Conservation (phyloP, 2,113 vertebrate species). For the Gyps fulvus region DNA sequence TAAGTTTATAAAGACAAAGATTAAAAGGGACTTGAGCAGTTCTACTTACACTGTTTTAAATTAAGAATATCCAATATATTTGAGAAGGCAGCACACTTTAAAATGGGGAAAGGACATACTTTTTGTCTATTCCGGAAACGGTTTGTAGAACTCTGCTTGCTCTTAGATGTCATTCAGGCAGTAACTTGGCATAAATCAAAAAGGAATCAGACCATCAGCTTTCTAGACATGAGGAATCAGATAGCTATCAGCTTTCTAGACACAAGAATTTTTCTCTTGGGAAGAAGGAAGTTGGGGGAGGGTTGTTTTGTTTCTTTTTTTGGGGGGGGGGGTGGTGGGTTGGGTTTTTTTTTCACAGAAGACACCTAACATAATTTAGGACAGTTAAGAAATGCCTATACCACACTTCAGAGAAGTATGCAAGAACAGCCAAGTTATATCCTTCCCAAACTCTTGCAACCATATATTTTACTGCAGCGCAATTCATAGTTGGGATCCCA, state of each 20-base stretch:
- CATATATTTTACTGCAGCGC: background rate
- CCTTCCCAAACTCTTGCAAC: background rate
- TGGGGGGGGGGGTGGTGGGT: too few relatives aligned
- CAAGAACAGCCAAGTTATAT: background rate
- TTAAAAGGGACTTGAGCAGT: background rate
- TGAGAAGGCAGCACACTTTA: background rate
- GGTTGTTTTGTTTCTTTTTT: background rate
- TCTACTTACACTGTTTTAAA: background rate
- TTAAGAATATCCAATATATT: background rate
- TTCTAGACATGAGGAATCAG: background rate
- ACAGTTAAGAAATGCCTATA: background rate
- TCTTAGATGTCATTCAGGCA: background rate
- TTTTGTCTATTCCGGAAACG: background rate
- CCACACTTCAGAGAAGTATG: background rate
- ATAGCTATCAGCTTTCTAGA: background rate
- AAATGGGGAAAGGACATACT: background rate
- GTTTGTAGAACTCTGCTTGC: background rate
- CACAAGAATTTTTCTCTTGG: rapidly evolving
- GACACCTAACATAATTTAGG: background rate
- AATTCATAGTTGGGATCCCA: background rate
- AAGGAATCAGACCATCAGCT: background rate
- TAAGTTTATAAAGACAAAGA: background rate
- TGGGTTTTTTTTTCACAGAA: background rate
- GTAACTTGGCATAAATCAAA: background rate
- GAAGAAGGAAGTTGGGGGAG: background rate